These are phyloP conservation scores for Rambutsinella grinnellia DNA, from an alignment of 2,888 invertebrate genomes.

Conservation along the genomic window DNA sequence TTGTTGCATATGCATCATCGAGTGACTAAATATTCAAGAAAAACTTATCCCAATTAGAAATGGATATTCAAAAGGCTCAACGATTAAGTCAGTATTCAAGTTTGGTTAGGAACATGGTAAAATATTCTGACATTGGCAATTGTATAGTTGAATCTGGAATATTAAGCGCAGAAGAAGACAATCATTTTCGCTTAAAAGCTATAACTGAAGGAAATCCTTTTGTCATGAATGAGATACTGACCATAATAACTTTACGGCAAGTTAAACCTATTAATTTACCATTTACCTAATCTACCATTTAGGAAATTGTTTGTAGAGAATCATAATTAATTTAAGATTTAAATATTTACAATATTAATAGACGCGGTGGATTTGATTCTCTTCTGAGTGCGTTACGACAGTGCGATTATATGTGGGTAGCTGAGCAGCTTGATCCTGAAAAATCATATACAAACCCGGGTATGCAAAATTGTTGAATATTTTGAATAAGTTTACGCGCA, in stretches of 20 bases:
- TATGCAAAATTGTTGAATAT: no score
- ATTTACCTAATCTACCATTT: neutral
- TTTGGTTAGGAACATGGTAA: slow-evolving; percentile 45
- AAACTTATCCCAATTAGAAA: no score
- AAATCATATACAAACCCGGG: slow-evolving; percentile 15
- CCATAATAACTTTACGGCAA: slow-evolving; percentile 38
- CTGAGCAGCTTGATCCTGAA: slow-evolving; percentile 48
- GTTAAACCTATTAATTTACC: slow-evolving; percentile 2
- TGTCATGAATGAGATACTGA: slow-evolving; percentile 41
- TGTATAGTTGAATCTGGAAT: slow-evolving; percentile 17
- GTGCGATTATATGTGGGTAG: slow-evolving; percentile 47
- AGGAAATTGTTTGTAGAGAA: no score
- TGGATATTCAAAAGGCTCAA: slow-evolving; percentile 45
- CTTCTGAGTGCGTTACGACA: slow-evolving; percentile 29
- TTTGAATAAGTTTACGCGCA: no score
- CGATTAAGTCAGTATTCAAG: slow-evolving; percentile 31
- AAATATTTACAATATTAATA: no score
- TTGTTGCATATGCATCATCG: no score
- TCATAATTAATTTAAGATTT: neutral
- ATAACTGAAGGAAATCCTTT: slow-evolving; percentile 24
- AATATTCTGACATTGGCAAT: slow-evolving; percentile 32
- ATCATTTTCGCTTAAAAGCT: slow-evolving; percentile 11
- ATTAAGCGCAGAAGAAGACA: slow-evolving; percentile 1
- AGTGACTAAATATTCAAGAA: no score
- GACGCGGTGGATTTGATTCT: slow-evolving; percentile 44